phyloP scores from a whole-genome alignment of 2,888 invertebrate genomes.

The Acanthosoma haemorrhoidale region DNA sequence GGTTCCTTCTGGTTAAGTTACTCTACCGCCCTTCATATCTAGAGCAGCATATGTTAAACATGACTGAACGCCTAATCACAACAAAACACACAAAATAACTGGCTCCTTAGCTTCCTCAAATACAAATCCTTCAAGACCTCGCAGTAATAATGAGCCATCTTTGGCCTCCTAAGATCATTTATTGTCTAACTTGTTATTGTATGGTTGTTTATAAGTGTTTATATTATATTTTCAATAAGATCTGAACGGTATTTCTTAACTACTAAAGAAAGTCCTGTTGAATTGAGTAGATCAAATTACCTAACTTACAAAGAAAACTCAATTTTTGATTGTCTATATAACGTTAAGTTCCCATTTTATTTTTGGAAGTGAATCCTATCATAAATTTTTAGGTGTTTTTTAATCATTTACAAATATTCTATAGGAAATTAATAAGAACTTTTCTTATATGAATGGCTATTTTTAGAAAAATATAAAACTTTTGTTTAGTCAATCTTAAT shows the following conservation, averaged over 20 bases:
- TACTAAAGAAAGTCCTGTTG: too few species aligned
- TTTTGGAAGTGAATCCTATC: too few species aligned
- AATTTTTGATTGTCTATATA: not conserved
- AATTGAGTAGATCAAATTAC: too few species aligned
- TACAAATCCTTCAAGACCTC: not conserved
- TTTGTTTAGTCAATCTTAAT: not conserved
- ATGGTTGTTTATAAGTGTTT: not conserved
- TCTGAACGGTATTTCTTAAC: not conserved
- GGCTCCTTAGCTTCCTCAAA: conserved; percentile 8
- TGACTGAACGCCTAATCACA: conserved; percentile 29
- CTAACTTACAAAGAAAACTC: too few species aligned
- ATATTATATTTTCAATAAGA: not conserved
- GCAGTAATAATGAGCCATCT: conserved; percentile 10
- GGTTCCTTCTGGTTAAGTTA: conserved; percentile 32
- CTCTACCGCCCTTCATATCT: conserved; percentile 28
- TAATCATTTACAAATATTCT: too few species aligned
- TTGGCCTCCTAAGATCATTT: conserved; percentile 13
- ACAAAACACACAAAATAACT: conserved; percentile 30
- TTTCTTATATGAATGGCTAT: not conserved
- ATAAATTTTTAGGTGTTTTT: too few species aligned
- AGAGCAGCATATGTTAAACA: conserved; percentile 34
- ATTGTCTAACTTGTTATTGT: too few species aligned
- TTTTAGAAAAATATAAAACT: not conserved
- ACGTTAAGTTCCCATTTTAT: too few species aligned
- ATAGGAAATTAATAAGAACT: not conserved